phyloP scores from a whole-genome alignment of 2,888 invertebrate genomes.

The Tetramorium bicarinatum region DNA sequence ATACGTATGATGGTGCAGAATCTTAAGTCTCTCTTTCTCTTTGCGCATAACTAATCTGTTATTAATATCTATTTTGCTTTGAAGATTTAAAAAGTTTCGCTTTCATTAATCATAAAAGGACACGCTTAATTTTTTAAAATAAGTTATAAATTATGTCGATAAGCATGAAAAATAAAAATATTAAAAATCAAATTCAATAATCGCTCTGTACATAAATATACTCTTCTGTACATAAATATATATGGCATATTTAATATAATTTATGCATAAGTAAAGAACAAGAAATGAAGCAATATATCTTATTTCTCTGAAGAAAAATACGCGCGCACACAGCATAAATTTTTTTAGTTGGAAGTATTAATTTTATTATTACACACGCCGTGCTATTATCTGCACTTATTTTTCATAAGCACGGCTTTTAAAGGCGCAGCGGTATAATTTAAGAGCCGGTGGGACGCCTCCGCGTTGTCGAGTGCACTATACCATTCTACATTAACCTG shows the following conservation, averaged over 20 bases:
- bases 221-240: not conserved
- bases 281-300: not conserved
- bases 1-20: not conserved
- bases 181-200: not conserved
- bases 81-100: not conserved
- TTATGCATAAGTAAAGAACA: constrained; percentile 1
- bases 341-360: constrained; percentile 30
- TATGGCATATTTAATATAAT: constrained; percentile 5
- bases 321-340: not conserved
- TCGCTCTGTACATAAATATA: not conserved
- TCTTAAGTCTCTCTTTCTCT: not conserved
- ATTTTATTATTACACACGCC: constrained; percentile 55
- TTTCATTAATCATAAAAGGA: not conserved
- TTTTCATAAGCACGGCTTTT: constrained; percentile 66
- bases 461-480: constrained; percentile 71
- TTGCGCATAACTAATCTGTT: no score
- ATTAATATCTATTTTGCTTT: no score
- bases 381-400: constrained; percentile 59
- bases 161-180: not conserved
- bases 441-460: constrained; percentile 69
- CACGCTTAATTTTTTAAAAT: not conserved
- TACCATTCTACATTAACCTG: constrained; percentile 75
- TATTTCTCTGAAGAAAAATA: not conserved
- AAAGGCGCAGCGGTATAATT: constrained; percentile 72
- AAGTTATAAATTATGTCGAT: not conserved